Conservation (phyloP, 2,113 vertebrate species). For the Puntigrus tetrazona region DNA sequence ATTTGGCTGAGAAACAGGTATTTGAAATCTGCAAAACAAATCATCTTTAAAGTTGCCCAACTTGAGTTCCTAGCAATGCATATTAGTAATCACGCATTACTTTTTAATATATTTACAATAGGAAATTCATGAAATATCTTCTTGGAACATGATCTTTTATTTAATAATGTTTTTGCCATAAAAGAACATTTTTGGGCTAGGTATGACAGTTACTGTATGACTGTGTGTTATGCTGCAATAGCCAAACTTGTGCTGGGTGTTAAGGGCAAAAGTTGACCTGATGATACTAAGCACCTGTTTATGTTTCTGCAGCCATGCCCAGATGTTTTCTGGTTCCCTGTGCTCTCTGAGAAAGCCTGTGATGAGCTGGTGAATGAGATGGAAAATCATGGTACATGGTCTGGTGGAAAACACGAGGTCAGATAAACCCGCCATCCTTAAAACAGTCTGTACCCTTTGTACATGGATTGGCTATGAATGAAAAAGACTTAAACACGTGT, state of each 20-base stretch:
- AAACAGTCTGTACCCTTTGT: slow-evolving; percentile 19
- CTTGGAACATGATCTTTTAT: no score
- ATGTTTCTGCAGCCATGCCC: slow-evolving; percentile 86
- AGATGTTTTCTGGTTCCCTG: slow-evolving; percentile 99
- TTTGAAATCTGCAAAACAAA: no score
- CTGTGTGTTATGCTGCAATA: neutral
- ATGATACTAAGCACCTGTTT: slow-evolving; percentile 3
- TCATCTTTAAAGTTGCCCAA: no score
- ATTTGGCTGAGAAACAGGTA: no score
- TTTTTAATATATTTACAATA: no score
- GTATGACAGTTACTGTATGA: no score
- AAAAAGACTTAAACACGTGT: neutral
- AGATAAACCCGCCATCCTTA: slow-evolving; percentile 61
- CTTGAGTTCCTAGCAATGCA: no score
- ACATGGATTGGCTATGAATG: neutral
- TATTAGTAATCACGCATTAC: no score
- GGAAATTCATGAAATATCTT: no score
- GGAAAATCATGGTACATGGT: slow-evolving; percentile 94
- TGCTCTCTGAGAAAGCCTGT: slow-evolving; percentile 88
- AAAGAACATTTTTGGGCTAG: no score
- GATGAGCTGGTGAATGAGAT: slow-evolving; percentile 95
- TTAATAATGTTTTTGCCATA: no score
- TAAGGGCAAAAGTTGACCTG: neutral
- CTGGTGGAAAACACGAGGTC: slow-evolving; percentile 90
- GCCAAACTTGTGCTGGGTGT: neutral